Conservation (phyloP, 2,888 invertebrate genomes). For the Antheraea yamamai region DNA sequence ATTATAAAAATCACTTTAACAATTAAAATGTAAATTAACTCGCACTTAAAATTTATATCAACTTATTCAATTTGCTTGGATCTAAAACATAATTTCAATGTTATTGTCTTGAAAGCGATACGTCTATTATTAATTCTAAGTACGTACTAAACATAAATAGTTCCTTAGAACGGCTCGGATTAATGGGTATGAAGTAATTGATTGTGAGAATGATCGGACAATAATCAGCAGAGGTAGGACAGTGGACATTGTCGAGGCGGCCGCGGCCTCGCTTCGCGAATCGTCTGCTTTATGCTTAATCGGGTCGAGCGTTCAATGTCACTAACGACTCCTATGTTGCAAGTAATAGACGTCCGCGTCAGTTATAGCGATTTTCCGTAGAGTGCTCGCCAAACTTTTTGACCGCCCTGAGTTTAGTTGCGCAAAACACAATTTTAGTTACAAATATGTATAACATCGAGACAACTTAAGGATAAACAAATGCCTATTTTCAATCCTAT, state of each 20-base stretch:
- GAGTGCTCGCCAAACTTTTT: not conserved
- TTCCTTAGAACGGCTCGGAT: slow-evolving; percentile 20
- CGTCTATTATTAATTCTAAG: not conserved
- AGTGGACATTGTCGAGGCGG: slow-evolving; percentile 44
- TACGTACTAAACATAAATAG: slow-evolving; percentile 10
- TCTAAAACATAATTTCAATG: not conserved
- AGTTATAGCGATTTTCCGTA: slow-evolving; percentile 31
- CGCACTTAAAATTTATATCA: not conserved
- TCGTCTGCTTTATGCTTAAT: slow-evolving; percentile 67
- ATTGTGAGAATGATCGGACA: slow-evolving; percentile 45
- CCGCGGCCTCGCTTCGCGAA: slow-evolving; percentile 69
- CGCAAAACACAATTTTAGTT: too few relatives aligned
- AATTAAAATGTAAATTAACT: not conserved
- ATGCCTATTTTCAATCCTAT: too few relatives aligned
- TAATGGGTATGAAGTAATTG: slow-evolving; percentile 29
- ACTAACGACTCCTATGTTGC: slow-evolving; percentile 41
- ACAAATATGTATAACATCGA: too few relatives aligned
- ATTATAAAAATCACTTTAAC: not conserved
- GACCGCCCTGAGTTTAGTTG: too few relatives aligned
- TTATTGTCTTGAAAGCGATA: slow-evolving; percentile 8
- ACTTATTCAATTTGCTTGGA: not conserved
- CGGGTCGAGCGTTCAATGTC: slow-evolving; percentile 76
- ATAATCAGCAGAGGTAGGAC: slow-evolving; percentile 40
- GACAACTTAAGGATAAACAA: too few relatives aligned
- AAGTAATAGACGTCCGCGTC: slow-evolving; percentile 31